These are phyloP conservation scores for Bombus haemorrhoidalis DNA, from an alignment of 1,140 invertebrate species.

Conservation along the genomic window DNA sequence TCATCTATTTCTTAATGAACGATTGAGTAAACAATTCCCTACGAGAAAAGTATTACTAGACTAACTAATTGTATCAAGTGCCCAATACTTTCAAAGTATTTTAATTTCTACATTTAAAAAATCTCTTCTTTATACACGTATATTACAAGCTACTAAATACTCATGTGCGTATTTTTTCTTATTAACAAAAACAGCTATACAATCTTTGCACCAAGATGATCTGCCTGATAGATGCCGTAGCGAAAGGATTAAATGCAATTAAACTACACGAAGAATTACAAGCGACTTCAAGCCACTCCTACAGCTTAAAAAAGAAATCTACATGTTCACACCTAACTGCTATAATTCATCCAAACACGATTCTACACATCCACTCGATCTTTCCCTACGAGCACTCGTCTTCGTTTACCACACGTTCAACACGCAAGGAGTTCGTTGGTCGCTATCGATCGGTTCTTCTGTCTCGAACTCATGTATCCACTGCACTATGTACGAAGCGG, in stretches of 20 bases:
- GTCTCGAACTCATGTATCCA: not conserved
- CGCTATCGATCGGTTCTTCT: conserved; percentile 10
- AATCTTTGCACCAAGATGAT: not conserved
- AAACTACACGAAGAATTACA: not conserved
- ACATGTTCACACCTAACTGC: not conserved
- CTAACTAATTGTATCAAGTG: too few species aligned
- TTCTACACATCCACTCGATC: not conserved
- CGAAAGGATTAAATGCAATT: not conserved
- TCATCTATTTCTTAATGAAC: too few species aligned
- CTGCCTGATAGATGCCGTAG: not conserved
- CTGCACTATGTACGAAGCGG: not conserved
- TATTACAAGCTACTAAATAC: too few species aligned
- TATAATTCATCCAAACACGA: not conserved
- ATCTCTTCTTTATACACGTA: too few species aligned
- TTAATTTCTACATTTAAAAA: too few species aligned
- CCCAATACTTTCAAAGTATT: too few species aligned
- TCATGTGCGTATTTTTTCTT: too few species aligned
- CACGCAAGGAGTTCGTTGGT: not conserved
- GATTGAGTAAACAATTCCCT: too few species aligned
- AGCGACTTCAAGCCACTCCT: not conserved
- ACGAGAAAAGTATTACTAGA: too few species aligned
- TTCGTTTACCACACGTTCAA: not conserved
- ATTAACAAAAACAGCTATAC: too few species aligned
- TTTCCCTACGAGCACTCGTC: not conserved
- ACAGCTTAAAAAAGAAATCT: not conserved